phyloP scores from a whole-genome alignment of 2,113 vertebrate species.

The Notechis scutatus region DNA sequence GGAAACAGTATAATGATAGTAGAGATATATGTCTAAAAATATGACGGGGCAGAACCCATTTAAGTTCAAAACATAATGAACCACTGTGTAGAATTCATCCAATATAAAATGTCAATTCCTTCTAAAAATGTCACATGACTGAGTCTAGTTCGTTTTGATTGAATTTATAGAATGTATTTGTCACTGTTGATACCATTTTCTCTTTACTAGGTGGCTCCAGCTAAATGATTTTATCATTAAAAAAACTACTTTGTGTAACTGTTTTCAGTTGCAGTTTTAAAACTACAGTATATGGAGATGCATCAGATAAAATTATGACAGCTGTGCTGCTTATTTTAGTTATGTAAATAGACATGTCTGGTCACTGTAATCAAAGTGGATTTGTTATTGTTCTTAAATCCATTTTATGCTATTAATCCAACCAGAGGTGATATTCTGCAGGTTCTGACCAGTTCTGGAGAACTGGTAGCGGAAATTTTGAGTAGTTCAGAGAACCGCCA shows the following conservation, averaged over 20 bases:
- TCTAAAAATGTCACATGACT: slow-evolving; percentile 1
- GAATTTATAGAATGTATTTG: not conserved
- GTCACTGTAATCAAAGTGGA: not conserved
- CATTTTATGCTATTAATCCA: not conserved
- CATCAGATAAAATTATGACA: not conserved
- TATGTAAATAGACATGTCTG: fast-evolving
- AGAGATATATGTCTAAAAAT: slow-evolving; percentile 6
- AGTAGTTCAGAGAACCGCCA: too few species aligned
- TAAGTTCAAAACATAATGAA: slow-evolving; percentile 7
- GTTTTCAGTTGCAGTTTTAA: not conserved
- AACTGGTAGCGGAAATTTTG: too few species aligned
- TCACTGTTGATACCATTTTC: not conserved
- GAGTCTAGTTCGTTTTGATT: not conserved
- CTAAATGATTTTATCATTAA: not conserved
- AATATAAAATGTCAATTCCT: not conserved
- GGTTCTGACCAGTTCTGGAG: too few species aligned
- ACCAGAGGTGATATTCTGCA: too few species aligned
- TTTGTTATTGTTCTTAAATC: not conserved
- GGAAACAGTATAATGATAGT: not conserved
- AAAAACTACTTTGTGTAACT: not conserved
- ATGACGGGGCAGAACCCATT: not conserved
- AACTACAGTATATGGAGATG: not conserved
- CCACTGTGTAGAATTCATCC: not conserved
- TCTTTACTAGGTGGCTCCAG: not conserved
- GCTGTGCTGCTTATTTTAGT: not conserved